Base-by-base conservation (phyloP, 2,888 invertebrate genomes). In the Cheilosia urbana region DNA sequence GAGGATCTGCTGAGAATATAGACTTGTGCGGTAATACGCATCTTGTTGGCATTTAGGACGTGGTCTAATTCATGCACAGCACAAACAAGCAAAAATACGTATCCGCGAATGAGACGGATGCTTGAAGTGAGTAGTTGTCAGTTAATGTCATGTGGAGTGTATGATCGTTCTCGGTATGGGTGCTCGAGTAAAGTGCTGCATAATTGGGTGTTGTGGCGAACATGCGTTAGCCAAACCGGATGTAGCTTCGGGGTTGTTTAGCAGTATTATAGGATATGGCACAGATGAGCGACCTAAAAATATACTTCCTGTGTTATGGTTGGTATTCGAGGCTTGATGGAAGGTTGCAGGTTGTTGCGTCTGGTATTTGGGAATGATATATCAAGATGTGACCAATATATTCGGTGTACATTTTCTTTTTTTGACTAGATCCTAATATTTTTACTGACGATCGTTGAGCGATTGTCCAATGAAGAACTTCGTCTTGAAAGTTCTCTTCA, bases 51-150 rank as follows among this genome's bases (percentile, higher is more conserved):
- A 66, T 78, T 72, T 55, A 72, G 66, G 72, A 83, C 78, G 77
- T 82, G 77, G 72, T 73, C 83, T 83, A 63, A 79, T 83, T 81
- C 69, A 65, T 63, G 13, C 37, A 37, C 13, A 37, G 13, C 37
- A 37, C 13, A 37, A 37, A 37, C 13, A 37, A 37, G 37, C 13
- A 30, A 69, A 63, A 71, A 63, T 69, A 69, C 37, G 53, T 57
- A 37, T 57, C 72, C 47, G 65, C 53, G 24, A 21, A 27, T 58
- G 15, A 19, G 51, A 27, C 24, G 80, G 78, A 60, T 66, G 65
- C n/a, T 55, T 30, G 15, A 45, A 53, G 47, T 17, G 45, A 73
- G 51, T 72, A 53, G 58, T 72, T 77, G 71, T 65, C 62, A 68
- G 68, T 73, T 73, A 42, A 45, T 66, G 66, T 78, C 78, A 83